phyloP scores from a whole-genome alignment of 2,113 vertebrate species.

The Himantopus leucocephalus region DNA sequence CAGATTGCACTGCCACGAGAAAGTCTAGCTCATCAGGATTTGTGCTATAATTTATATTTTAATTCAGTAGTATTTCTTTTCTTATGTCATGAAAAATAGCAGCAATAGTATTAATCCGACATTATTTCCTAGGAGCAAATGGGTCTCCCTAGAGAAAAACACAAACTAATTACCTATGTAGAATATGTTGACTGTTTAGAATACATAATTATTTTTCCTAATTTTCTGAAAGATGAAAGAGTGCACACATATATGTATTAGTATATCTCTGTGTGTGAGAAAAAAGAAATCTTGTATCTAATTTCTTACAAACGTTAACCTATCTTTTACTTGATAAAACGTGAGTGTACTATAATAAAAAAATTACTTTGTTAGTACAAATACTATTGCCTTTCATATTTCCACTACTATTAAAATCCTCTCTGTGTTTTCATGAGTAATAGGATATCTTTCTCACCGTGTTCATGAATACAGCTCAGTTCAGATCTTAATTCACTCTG shows the following conservation, averaged over 20 bases:
- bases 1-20: neutral
- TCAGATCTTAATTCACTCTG: neutral
- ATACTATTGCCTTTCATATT: neutral
- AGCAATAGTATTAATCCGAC: neutral
- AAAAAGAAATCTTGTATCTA: neutral
- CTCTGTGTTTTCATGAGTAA: neutral
- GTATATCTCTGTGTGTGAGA: neutral
- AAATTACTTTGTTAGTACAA: neutral
- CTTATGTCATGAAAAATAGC: neutral
- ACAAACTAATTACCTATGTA: constrained; percentile 1
- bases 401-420: neutral
- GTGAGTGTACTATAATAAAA: neutral
- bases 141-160: neutral
- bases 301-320: neutral
- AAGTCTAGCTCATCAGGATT: neutral
- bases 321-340: neutral
- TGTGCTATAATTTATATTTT: neutral
- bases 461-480: neutral
- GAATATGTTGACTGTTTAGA: neutral
- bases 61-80: neutral
- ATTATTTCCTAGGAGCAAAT: constrained; percentile 5
- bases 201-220: neutral
- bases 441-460: neutral
- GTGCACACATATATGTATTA: neutral
- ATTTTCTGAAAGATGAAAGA: neutral